These are phyloP conservation scores for Cotesia congregata DNA, from an alignment of 2,888 invertebrate genomes.

Conservation along the genomic window DNA sequence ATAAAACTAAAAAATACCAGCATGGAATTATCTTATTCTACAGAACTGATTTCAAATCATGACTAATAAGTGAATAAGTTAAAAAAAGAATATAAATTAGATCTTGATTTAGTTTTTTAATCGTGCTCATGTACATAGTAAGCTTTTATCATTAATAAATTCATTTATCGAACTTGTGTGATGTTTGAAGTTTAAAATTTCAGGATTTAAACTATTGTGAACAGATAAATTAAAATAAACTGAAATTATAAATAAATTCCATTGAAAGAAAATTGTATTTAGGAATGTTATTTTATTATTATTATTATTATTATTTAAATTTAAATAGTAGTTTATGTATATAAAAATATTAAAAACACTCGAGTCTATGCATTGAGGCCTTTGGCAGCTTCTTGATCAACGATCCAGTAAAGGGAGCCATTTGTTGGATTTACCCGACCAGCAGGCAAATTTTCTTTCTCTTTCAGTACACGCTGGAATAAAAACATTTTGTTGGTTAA, in stretches of 20 bases:
- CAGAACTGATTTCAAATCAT: background rate
- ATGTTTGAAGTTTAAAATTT: background rate
- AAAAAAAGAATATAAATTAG: background rate
- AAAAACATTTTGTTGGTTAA: constrained; percentile 15
- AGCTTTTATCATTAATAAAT: background rate
- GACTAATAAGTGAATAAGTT: background rate
- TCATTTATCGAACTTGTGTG: constrained; percentile 2
- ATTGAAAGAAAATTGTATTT: background rate
- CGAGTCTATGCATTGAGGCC: constrained; percentile 44
- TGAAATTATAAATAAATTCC: background rate
- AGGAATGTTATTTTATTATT: constrained; percentile 24
- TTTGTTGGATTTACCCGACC: constrained; percentile 79
- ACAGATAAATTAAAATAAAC: constrained; percentile 18
- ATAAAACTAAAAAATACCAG: background rate
- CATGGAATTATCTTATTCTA: background rate
- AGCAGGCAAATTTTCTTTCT: constrained; percentile 84
- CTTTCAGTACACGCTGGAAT: constrained; percentile 82
- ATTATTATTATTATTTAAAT: constrained; percentile 1
- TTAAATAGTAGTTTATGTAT: background rate
- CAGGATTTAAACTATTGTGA: constrained; percentile 38
- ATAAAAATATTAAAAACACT: constrained; percentile 16
- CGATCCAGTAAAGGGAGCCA: constrained; percentile 77
- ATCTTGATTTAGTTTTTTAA: background rate
- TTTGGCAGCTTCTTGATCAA: constrained; percentile 61
- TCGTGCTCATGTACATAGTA: background rate